Base-by-base conservation (phyloP, 2,888 invertebrate species). In the Drosophila flavopinicola region DNA sequence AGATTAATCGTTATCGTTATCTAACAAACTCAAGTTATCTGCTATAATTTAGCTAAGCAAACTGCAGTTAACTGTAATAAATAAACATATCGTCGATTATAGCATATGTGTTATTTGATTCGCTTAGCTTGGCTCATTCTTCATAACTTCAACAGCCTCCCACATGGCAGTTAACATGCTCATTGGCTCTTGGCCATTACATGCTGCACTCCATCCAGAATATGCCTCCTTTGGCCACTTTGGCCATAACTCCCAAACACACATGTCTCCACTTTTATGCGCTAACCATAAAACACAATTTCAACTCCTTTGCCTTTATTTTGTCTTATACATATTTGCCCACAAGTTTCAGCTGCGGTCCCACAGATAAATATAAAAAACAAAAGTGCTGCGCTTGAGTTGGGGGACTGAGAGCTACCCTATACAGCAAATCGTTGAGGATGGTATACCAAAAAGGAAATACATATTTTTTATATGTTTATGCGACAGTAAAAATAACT, bases 181-280 rank as follows among this genome's bases (percentile, higher is more conserved):
- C 70, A 54, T 74, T 54, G 65, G 65, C 49, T 52, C 48, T 61
- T 33, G 44, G 44, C 59, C 67, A 74, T 85, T 66, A 68, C 72
- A 68, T 69, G 79, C 74, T 74, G 79, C 74, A 68, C 71, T 75
- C 33, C 11, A 65, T 75, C 33, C 11, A 65, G 32, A 54, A 73
- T 70, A 64, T n/a, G n/a, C n/a, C n/a, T n/a, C 64, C 60, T 64
- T 57, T 51, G 56, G 59, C 68, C 58, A 66, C 84, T n/a, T n/a
- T n/a, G n/a, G 64, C 85, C 79, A 84, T 80, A 77, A 73, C 61
- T 83, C 60, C 45, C 51, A 20, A 15, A 23, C 49, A 24, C 33
- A 58, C 37, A 15, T 53, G 66, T 61, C 54, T 60, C 73, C 54
- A 66, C 35, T 66, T 79, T 68, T 63, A 66, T 75, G 53, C 59